phyloP scores from a whole-genome alignment of 2,797 vertebrate genomes.

The Alcedo atthis region DNA sequence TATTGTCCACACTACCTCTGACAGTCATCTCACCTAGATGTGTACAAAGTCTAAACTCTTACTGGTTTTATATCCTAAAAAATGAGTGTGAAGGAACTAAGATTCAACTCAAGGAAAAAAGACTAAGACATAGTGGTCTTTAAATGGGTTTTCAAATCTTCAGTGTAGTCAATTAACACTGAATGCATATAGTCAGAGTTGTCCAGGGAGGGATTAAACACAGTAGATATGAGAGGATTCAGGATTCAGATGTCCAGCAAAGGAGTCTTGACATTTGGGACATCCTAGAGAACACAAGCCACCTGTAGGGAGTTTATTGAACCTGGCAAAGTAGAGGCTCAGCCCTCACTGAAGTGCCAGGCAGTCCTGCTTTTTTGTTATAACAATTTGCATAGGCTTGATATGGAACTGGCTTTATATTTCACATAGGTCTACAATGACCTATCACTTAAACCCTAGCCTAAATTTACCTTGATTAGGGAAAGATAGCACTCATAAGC shows the following conservation, averaged over 20 bases:
- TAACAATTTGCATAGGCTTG: background rate
- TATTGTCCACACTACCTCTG: fast-evolving
- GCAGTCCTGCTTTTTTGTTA: background rate
- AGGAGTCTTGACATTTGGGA: background rate
- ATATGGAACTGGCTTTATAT: background rate
- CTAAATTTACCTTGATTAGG: background rate
- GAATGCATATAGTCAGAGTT: background rate
- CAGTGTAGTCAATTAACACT: background rate
- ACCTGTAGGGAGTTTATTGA: background rate
- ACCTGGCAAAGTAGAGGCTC: background rate
- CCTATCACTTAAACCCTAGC: background rate
- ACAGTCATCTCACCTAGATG: background rate
- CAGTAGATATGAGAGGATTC: background rate
- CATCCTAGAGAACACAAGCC: background rate
- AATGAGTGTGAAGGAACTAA: background rate
- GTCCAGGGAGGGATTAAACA: background rate
- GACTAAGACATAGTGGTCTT: background rate
- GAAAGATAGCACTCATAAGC: background rate
- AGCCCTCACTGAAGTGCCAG: background rate
- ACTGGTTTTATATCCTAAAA: background rate
- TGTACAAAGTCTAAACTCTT: background rate
- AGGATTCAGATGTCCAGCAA: background rate
- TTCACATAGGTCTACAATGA: background rate
- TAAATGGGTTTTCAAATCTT: background rate
- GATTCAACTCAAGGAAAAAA: background rate